A percentile compares a stretch with the other conserved stretches of the same genome.
Evolutionary conservation across 2,888 invertebrate genomes (phyloP).

Genomic region (Mimas tiliae): DNA sequence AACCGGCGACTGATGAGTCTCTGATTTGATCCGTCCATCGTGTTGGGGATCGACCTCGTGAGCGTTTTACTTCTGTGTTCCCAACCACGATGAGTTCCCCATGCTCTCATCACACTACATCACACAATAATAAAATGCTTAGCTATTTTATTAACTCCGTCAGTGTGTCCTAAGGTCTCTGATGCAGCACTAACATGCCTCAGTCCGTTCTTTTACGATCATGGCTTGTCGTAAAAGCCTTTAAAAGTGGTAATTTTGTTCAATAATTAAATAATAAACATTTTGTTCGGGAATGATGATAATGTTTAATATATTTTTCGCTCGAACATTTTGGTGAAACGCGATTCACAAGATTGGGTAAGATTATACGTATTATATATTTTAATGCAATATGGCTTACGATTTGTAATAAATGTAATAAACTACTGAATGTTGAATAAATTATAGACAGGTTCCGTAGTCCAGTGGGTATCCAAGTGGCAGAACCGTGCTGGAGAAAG

Average conservation of each 20-base stretch:
- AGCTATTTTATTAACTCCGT: not conserved
- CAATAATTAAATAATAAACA: slow-evolving; percentile 65
- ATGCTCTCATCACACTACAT: too few relatives aligned
- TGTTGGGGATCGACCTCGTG: too few relatives aligned
- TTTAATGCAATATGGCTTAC: not conserved
- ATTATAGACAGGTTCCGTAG: too few relatives aligned
- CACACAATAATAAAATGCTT: too few relatives aligned
- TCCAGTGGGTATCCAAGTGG: too few relatives aligned
- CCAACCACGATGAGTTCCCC: too few relatives aligned
- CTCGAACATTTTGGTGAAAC: slow-evolving; percentile 7
- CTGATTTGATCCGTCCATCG: too few relatives aligned
- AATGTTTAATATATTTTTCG: slow-evolving; percentile 28
- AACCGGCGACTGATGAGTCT: too few relatives aligned
- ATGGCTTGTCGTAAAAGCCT: slow-evolving; percentile 48
- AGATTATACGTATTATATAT: slow-evolving; percentile 9
- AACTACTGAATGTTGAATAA: too few relatives aligned
- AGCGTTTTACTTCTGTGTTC: too few relatives aligned
- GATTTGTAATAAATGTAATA: not conserved
- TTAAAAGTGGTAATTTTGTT: slow-evolving; percentile 55
- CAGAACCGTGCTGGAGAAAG: too few relatives aligned
- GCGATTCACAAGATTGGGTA: not conserved
- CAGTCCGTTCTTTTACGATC: slow-evolving; percentile 40
- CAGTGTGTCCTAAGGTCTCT: slow-evolving; percentile 4
- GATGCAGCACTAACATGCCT: slow-evolving; percentile 16
- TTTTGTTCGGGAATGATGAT: slow-evolving; percentile 42